Conservation (phyloP, 2,113 vertebrate species). For the Heterocephalus glaber region DNA sequence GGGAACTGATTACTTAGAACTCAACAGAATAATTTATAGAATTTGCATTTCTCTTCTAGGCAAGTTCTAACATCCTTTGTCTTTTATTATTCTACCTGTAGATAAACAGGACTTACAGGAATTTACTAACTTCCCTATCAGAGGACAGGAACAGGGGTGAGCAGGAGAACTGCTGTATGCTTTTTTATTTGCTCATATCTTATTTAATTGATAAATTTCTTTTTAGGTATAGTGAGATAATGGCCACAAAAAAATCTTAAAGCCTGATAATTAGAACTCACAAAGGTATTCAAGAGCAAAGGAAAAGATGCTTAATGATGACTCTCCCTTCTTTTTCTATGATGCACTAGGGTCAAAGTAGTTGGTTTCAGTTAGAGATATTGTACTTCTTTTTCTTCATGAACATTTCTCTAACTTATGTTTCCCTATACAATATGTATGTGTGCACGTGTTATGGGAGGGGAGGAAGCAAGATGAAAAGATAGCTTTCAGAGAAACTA, state of each 20-base stretch:
- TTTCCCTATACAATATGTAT: not conserved
- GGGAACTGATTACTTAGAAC: not conserved
- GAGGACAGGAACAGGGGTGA: not conserved
- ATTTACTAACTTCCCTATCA: not conserved
- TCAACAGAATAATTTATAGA: not conserved
- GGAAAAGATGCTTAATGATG: not conserved
- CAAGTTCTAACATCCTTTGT: not conserved
- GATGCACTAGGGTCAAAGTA: not conserved
- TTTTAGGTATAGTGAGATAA: conserved; percentile 27
- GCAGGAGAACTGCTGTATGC: not conserved
- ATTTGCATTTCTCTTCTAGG: conserved; percentile 25
- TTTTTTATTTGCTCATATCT: conserved; percentile 26
- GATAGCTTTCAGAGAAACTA: conserved; percentile 44
- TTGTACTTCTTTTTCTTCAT: conserved; percentile 48
- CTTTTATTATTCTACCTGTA: conserved; percentile 35
- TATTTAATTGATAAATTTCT: conserved; percentile 44
- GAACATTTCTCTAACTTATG: not conserved
- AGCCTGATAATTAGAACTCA: conserved; percentile 32
- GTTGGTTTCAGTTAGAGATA: conserved; percentile 26
- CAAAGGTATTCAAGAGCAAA: conserved; percentile 30
- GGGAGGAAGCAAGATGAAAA: conserved; percentile 14
- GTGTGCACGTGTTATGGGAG: not conserved
- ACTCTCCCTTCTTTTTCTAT: not conserved
- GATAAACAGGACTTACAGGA: not conserved
- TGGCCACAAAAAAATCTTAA: not conserved